A percentile compares a stretch with the other conserved stretches of the same genome.
phyloP scores from a whole-genome alignment of 2,888 invertebrate genomes.

The Tigriopus californicus region DNA sequence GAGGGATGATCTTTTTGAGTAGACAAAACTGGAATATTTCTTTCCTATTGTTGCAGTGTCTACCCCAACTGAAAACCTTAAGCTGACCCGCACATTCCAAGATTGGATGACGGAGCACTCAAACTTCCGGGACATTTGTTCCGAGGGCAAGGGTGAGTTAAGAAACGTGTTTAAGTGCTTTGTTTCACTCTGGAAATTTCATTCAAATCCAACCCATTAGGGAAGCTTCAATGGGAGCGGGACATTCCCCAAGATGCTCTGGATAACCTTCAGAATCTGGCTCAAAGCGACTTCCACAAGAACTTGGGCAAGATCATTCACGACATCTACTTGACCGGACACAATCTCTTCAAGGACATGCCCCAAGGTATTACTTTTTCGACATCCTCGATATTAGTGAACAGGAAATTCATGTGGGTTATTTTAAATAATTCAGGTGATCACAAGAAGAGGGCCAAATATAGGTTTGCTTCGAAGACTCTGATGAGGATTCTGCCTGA shows the following conservation, averaged over 20 bases:
- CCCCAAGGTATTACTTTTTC: conserved; percentile 8
- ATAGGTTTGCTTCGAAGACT: conserved; percentile 16
- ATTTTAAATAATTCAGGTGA: conserved; percentile 2
- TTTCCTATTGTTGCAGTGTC: background rate
- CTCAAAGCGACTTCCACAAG: conserved; percentile 14
- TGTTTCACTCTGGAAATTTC: background rate
- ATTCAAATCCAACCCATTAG: background rate
- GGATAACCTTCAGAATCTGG: conserved; percentile 14
- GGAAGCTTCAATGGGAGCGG: conserved; percentile 16
- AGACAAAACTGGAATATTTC: background rate
- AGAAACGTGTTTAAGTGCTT: background rate
- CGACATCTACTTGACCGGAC: conserved; percentile 16
- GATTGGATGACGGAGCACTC: conserved; percentile 11
- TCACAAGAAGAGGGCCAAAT: conserved; percentile 17
- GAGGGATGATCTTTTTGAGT: background rate
- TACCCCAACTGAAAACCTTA: conserved; percentile 11
- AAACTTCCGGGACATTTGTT: conserved; percentile 9
- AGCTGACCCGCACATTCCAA: conserved; percentile 7
- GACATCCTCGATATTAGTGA: background rate
- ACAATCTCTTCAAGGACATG: conserved; percentile 16
- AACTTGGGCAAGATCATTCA: conserved; percentile 16
- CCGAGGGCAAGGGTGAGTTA: conserved; percentile 12
- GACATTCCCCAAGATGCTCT: conserved; percentile 15
- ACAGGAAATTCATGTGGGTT: background rate
- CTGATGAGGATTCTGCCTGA: conserved; percentile 13